A percentile compares a stretch with the other conserved stretches of the same genome.
Evolutionary conservation across 2,113 vertebrate genomes (phyloP).

Genomic region (Pipra filicauda): DNA sequence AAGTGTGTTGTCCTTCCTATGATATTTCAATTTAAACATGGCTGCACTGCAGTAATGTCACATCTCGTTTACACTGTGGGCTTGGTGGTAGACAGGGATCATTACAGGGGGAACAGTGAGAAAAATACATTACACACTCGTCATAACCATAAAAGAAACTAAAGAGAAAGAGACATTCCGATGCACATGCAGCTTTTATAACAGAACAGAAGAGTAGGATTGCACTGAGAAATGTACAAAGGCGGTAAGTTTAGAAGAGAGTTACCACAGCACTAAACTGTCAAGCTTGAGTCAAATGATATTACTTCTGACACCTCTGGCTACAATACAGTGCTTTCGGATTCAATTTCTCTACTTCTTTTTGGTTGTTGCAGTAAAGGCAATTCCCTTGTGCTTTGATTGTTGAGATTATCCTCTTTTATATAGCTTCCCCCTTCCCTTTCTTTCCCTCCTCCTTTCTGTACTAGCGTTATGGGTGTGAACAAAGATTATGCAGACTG

Average conservation of each 20-base stretch:
- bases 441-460: background rate
- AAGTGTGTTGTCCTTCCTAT: background rate
- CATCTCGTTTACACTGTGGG: conserved; percentile 39
- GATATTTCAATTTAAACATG: conserved; percentile 64
- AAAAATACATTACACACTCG: conserved; percentile 43
- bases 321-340: background rate
- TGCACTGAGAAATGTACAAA: conserved; percentile 23
- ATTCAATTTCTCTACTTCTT: conserved; percentile 14
- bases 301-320: background rate
- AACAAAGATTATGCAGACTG: background rate
- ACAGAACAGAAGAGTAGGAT: conserved; percentile 35
- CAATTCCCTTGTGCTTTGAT: conserved; percentile 14
- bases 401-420: background rate
- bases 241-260: conserved; percentile 38
- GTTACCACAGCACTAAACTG: background rate
- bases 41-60: conserved; percentile 25
- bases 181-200: background rate
- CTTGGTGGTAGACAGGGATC: conserved; percentile 57
- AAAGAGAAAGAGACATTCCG: background rate
- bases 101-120: conserved; percentile 20
- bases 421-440: background rate
- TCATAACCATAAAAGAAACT: conserved; percentile 55
- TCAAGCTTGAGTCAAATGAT: background rate
- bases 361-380: background rate
- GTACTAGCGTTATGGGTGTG: background rate